phyloP scores from a whole-genome alignment of 2,797 vertebrate genomes.

The Falco naumanni region DNA sequence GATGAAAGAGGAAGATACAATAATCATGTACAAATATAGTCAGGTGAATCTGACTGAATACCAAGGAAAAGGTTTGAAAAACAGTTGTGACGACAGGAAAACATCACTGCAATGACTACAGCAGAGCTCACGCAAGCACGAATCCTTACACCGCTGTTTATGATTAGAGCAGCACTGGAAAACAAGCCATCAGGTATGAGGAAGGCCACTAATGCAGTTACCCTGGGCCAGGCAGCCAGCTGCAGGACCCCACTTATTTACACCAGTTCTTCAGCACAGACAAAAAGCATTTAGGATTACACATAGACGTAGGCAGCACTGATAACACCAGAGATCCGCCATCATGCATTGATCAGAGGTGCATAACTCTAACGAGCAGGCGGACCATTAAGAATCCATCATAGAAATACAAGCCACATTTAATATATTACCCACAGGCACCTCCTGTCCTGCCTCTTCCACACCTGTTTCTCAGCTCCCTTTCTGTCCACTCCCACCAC shows the following conservation, averaged over 20 bases:
- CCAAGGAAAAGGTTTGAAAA: not conserved
- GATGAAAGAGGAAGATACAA: not conserved
- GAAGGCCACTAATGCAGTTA: not conserved
- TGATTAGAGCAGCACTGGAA: not conserved
- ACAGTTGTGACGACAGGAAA: not conserved
- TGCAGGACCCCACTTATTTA: not conserved
- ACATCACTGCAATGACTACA: not conserved
- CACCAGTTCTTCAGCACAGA: not conserved
- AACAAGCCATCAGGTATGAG: not conserved
- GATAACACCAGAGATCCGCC: not conserved
- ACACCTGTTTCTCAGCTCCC: not conserved
- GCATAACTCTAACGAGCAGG: not conserved
- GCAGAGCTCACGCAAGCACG: not conserved
- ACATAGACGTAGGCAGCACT: not conserved
- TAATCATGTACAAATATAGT: not conserved
- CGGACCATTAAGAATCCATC: not conserved
- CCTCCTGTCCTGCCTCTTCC: not conserved
- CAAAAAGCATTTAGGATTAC: not conserved
- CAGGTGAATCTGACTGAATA: not conserved
- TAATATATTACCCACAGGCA: not conserved
- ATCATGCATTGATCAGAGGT: not conserved
- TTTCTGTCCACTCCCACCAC: not conserved
- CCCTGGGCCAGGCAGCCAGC: not conserved
- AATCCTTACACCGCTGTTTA: not conserved
- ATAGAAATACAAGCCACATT: not conserved